phyloP scores from a whole-genome alignment of 2,888 invertebrate genomes.

The Ichneumoninae sp. region DNA sequence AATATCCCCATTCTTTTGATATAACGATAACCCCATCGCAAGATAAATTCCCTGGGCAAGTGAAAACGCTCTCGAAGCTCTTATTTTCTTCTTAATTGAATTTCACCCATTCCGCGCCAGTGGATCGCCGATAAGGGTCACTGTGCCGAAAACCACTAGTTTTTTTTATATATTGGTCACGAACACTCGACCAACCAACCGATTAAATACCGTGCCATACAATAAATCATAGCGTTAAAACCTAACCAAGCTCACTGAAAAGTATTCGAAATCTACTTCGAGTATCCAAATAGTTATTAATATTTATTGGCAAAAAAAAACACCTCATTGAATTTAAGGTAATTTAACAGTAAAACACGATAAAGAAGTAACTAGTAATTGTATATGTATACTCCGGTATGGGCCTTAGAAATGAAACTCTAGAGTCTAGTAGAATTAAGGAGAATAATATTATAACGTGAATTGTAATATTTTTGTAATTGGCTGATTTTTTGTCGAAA shows the following conservation, averaged over 20 bases:
- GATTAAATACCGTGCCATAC: conserved; percentile 46
- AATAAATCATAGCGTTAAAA: conserved; percentile 32
- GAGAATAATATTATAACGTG: conserved; percentile 70
- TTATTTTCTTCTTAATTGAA: conserved; percentile 7
- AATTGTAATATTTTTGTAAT: conserved; percentile 83
- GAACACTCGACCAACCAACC: conserved; percentile 35
- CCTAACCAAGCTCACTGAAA: conserved; percentile 1
- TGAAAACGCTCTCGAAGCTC: conserved; percentile 36
- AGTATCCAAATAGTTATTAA: not conserved
- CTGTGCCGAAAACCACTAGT: not conserved
- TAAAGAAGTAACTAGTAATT: conserved; percentile 7
- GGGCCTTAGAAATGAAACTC: conserved; percentile 28
- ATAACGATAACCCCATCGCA: conserved; percentile 34
- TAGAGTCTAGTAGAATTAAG: conserved; percentile 58
- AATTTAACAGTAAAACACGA: conserved; percentile 13
- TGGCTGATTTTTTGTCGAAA: conserved; percentile 63
- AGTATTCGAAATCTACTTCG: not conserved
- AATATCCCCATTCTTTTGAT: conserved; percentile 37
- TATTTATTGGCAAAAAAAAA: conserved; percentile 10
- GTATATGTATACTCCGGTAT: conserved; percentile 18
- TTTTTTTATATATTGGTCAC: not conserved
- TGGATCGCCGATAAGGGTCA: conserved; percentile 17
- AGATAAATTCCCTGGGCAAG: conserved; percentile 42
- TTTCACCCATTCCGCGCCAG: conserved; percentile 34
- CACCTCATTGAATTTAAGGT: conserved; percentile 5